Conservation (phyloP, 64 coral and sea anemone genomes). For the Astreopora myriophthalma region DNA sequence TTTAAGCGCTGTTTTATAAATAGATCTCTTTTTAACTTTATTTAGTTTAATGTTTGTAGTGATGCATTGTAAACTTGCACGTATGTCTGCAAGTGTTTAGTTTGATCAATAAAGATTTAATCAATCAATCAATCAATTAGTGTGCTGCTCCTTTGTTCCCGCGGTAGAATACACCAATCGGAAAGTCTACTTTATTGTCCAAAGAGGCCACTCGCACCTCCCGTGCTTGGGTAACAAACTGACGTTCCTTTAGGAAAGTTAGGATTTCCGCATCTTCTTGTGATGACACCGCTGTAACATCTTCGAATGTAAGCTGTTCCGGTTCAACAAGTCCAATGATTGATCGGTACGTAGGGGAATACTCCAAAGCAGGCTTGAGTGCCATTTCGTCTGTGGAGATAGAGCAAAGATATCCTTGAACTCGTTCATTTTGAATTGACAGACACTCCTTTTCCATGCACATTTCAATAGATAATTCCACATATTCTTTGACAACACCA, state of each 20-base stretch:
- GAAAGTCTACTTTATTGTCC: slow-evolving; percentile 45
- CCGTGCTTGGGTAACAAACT: slow-evolving; percentile 35
- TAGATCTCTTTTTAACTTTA: too few relatives aligned
- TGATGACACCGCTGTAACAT: not conserved
- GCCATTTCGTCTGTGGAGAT: slow-evolving; percentile 54
- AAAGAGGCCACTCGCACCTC: slow-evolving; percentile 28
- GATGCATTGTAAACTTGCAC: too few relatives aligned
- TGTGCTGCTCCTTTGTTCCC: slow-evolving; percentile 50
- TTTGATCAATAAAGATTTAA: too few relatives aligned
- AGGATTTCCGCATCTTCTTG: not conserved
- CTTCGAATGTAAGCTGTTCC: slow-evolving; percentile 32
- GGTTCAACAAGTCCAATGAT: slow-evolving; percentile 41
- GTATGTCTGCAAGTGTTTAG: too few relatives aligned
- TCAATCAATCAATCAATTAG: too few relatives aligned
- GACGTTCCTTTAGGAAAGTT: not conserved
- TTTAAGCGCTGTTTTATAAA: too few relatives aligned
- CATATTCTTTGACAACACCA: slow-evolving; percentile 41
- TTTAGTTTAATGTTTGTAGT: too few relatives aligned
- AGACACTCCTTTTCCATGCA: slow-evolving; percentile 38
- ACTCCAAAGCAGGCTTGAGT: slow-evolving; percentile 38
- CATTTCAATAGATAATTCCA: slow-evolving; percentile 46
- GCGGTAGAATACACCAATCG: slow-evolving; percentile 39
- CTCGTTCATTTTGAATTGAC: slow-evolving; percentile 14
- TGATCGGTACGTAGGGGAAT: slow-evolving; percentile 15
- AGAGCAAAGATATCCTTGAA: slow-evolving; percentile 29